phyloP scores from a whole-genome alignment of 2,113 vertebrate species.

The Eidolon helvum region DNA sequence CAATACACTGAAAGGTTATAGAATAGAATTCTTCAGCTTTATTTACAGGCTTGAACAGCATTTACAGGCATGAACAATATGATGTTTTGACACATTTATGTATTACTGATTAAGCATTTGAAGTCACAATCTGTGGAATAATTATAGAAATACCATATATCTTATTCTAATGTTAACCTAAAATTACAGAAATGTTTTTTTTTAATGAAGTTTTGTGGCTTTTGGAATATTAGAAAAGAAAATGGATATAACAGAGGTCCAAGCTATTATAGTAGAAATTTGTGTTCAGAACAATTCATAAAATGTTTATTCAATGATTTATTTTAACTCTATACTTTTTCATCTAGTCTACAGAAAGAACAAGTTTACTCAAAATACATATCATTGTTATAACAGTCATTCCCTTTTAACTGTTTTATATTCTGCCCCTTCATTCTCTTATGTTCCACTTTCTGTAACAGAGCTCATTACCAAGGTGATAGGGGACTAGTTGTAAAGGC shows the following conservation, averaged over 20 bases:
- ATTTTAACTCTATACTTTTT: conserved; percentile 34
- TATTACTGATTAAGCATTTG: conserved; percentile 59
- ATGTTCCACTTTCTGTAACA: conserved; percentile 47
- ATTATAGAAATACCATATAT: conserved; percentile 33
- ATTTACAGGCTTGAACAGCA: neutral
- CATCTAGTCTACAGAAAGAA: neutral
- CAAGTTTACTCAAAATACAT: conserved; percentile 3
- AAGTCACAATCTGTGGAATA: conserved; percentile 59
- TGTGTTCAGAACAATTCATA: conserved; percentile 74
- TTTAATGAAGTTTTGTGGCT: conserved; percentile 61
- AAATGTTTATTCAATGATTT: conserved; percentile 35
- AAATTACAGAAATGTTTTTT: conserved; percentile 60
- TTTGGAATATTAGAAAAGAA: conserved; percentile 68
- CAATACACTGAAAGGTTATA: neutral
- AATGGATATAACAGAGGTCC: conserved; percentile 38
- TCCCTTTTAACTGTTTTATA: conserved; percentile 4
- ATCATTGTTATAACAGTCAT: neutral
- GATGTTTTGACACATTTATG: conserved; percentile 51
- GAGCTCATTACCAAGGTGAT: conserved; percentile 75
- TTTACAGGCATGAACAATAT: neutral
- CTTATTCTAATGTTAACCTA: neutral
- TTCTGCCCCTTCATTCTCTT: conserved; percentile 36
- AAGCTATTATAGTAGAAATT: conserved; percentile 63
- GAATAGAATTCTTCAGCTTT: neutral
- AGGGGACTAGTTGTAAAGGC: conserved; percentile 72